Base-by-base conservation (phyloP, 2,113 vertebrate genomes). In the Odobenus rosmarus region DNA sequence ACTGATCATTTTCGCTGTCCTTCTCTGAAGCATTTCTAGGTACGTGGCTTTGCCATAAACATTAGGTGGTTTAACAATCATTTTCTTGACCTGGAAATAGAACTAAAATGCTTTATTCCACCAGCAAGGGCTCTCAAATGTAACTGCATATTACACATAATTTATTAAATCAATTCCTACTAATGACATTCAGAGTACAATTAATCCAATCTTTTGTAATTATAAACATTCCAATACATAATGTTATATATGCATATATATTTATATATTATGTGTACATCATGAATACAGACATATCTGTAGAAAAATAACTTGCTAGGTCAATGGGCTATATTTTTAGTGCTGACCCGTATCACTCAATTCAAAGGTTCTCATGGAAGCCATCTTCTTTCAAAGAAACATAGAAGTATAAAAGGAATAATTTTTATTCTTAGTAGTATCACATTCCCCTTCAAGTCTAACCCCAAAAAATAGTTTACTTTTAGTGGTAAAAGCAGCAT, bases 71-170 rank as follows among this genome's bases (percentile, higher is more conserved):
- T 72, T 64, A 90, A 72, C 9, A 62, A 42, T 24, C 24, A 62
- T 61, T 85, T 92, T 61, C 46, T 87, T 91, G 71, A 89, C 51
- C 77, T 10, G 19, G 46, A 89, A 87, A 14, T 74, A 49, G 74
- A 95, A 85, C 42, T 76, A 67, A 93, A 87, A 84, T 79, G 8
- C 55, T 93, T 71, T 93, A 23, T 49, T 79, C 33, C n/a, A 76
- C 69, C 33, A 89, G 28, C 39, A 84, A 36, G 62, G 28, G 59
- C 74, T 90, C 82, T 96, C n/a, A 95, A 91, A 72, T 72, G 28
- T 77, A 5, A n/a, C 23, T 36, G 23, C 3, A 62, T 21, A 19
- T n/a, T 62, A 81, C 1, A 72, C 16, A 69, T 10, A 92, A 76
- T 80, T 64, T 87, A 62, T 59, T 67, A 87, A 94, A 88, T 33